Conservation (phyloP, 23 tunicate genomes). For the Ciona savignyi region DNA sequence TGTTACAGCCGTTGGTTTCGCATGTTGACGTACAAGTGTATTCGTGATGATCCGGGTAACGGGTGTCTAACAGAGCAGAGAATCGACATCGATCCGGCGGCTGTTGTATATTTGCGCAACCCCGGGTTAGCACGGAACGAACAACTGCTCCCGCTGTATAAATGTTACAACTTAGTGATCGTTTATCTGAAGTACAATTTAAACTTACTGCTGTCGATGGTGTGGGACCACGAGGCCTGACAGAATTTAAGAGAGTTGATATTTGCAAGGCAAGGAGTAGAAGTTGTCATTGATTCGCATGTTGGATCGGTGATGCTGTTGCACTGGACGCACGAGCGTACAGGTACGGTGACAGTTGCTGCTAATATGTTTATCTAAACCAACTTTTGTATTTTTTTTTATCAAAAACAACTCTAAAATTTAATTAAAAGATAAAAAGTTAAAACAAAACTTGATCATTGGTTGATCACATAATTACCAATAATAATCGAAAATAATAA, state of each 20-base stretch:
- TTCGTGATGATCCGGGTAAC: slow-evolving; percentile 4
- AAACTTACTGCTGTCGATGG: background rate
- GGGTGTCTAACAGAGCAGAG: background rate
- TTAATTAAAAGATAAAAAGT: no score
- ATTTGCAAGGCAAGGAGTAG: background rate
- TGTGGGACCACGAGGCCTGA: background rate
- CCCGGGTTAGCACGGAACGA: slow-evolving; percentile 5
- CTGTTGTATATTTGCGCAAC: slow-evolving; percentile 8
- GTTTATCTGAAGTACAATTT: background rate
- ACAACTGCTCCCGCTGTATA: slow-evolving; percentile 7
- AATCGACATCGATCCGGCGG: slow-evolving; percentile 12
- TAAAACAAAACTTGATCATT: no score
- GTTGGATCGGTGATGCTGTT: background rate
- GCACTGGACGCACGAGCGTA: background rate
- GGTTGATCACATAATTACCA: no score
- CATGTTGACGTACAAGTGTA: slow-evolving; percentile 25
- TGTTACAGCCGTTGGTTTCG: slow-evolving; percentile 21
- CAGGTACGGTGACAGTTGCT: background rate
- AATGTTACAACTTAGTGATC: background rate
- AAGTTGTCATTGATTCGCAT: background rate
- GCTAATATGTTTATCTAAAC: no score
- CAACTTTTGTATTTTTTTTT: no score
- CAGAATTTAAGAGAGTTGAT: background rate
- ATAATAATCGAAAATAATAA: no score
- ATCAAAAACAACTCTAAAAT: no score